These are phyloP conservation scores for Larimichthys polyactis DNA, from an alignment of 2,113 vertebrate species.

Conservation along the genomic window DNA sequence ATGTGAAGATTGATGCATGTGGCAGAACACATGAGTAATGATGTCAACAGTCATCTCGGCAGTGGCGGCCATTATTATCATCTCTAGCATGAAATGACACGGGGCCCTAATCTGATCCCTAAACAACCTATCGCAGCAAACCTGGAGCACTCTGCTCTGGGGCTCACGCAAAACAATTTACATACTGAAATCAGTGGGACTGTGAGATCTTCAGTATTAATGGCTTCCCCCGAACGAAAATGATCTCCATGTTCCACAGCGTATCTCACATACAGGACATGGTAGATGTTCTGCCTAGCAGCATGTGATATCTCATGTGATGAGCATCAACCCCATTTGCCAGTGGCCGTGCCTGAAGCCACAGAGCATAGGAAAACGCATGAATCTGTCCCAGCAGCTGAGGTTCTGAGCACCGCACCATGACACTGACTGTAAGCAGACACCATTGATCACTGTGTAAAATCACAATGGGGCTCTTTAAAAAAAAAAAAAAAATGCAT, in stretches of 20 bases:
- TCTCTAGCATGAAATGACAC: constrained; percentile 78
- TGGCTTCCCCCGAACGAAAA: constrained; percentile 64
- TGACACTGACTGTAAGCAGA: constrained; percentile 46
- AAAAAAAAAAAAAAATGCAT: neutral
- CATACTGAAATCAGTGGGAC: constrained; percentile 70
- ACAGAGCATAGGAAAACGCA: constrained; percentile 58
- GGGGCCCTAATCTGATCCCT: constrained; percentile 72
- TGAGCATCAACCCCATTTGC: constrained; percentile 68
- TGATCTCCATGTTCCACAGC: constrained; percentile 64
- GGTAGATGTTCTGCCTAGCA: constrained; percentile 72
- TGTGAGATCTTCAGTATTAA: constrained; percentile 66
- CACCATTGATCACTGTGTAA: constrained; percentile 51
- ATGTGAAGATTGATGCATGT: constrained; percentile 82
- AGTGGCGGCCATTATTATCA: constrained; percentile 78
- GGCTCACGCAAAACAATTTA: constrained; percentile 56
- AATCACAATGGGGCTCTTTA: constrained; percentile 29
- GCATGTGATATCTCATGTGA: constrained; percentile 79
- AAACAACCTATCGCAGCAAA: constrained; percentile 74
- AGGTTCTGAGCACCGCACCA: constrained; percentile 41
- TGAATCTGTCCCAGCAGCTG: constrained; percentile 59
- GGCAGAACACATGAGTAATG: constrained; percentile 82
- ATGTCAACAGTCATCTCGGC: constrained; percentile 81
- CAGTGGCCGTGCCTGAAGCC: constrained; percentile 62
- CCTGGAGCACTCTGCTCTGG: constrained; percentile 31
- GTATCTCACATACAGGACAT: constrained; percentile 65